These are phyloP conservation scores for Rotaria macrura DNA, from an alignment of 2,888 invertebrate species.

Conservation along the genomic window DNA sequence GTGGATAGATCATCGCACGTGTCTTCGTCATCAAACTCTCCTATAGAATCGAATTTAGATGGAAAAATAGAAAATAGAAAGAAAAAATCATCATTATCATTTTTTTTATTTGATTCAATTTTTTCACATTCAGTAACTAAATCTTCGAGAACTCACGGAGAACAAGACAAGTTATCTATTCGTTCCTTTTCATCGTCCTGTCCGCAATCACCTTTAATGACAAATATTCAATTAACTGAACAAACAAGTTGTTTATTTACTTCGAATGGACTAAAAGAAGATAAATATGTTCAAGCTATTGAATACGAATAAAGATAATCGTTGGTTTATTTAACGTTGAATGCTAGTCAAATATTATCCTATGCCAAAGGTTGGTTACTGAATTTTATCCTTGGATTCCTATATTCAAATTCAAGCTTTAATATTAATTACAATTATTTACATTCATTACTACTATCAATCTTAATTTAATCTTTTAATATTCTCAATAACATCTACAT, in stretches of 20 bases:
- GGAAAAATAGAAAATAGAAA: neutral
- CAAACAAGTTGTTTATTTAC: neutral
- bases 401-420: neutral
- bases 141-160: neutral
- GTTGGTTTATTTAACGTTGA: slow-evolving; percentile 43
- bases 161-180: neutral
- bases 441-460: neutral
- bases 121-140: neutral
- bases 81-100: slow-evolving; percentile 9
- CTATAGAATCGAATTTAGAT: neutral
- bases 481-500: neutral
- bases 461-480: neutral
- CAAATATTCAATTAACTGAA: neutral
- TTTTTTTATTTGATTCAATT: slow-evolving; percentile 10
- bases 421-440: neutral
- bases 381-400: slow-evolving; percentile 39
- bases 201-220: neutral
- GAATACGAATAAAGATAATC: slow-evolving; percentile 44
- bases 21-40: no score
- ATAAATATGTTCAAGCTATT: slow-evolving; percentile 50
- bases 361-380: slow-evolving; percentile 51
- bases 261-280: slow-evolving; percentile 49
- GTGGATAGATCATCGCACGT: neutral
- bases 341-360: slow-evolving; percentile 42
- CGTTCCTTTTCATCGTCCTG: neutral